phyloP scores from a whole-genome alignment of 2,797 vertebrate species.

The Molossus molossus region DNA sequence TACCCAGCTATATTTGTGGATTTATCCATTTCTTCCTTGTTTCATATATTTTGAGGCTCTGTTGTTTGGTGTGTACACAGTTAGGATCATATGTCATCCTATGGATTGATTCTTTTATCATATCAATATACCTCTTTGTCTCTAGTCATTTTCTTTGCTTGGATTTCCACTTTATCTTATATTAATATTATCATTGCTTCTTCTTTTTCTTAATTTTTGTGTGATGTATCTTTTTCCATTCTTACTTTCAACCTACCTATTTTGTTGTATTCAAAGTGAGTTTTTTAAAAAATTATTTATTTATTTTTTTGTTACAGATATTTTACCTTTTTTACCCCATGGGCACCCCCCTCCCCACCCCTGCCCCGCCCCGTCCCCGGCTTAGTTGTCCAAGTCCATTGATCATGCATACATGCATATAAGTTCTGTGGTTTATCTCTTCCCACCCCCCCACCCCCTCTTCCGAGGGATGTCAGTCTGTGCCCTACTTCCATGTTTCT shows the following conservation, averaged over 20 bases:
- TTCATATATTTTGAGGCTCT: not conserved
- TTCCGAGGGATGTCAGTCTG: no score
- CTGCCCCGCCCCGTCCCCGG: no score
- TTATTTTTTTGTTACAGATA: no score
- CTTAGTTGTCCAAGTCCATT: no score
- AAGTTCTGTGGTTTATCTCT: no score
- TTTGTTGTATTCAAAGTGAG: not conserved
- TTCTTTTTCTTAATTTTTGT: slow-evolving; percentile 37
- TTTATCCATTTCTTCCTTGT: slow-evolving; percentile 49
- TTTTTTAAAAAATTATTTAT: no score
- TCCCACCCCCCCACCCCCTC: no score
- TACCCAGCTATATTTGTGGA: slow-evolving; percentile 1
- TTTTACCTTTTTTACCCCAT: no score
- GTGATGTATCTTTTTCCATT: not conserved
- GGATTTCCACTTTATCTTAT: not conserved
- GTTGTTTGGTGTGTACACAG: not conserved
- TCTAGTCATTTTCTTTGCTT: slow-evolving; percentile 42
- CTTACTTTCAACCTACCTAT: not conserved
- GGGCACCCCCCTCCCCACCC: no score
- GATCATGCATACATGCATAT: no score
- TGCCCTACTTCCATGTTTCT: no score
- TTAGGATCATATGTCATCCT: not conserved
- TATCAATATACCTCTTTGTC: not conserved
- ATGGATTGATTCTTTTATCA: not conserved
- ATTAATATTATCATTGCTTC: not conserved